These are phyloP conservation scores for Malthinus flaveolus DNA, from an alignment of 2,888 invertebrate species.

Conservation along the genomic window DNA sequence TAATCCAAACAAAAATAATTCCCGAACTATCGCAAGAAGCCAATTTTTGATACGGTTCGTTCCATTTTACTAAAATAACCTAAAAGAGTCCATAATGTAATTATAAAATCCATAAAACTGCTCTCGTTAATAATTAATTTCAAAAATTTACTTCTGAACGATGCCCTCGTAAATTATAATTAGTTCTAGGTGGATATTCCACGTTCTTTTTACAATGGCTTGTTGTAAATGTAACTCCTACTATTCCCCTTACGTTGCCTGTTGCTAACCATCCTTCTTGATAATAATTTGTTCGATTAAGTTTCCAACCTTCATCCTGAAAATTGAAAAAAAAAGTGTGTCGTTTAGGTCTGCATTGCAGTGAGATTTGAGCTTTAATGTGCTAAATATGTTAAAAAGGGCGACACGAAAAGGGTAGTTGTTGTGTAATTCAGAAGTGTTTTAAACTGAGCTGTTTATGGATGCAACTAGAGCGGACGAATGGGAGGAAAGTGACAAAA, in stretches of 20 bases:
- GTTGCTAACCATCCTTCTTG: conserved; percentile 98
- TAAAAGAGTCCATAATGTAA: conserved; percentile 48
- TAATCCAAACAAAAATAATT: conserved; percentile 99
- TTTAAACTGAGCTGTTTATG: too few species aligned
- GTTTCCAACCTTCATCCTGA: conserved; percentile 94
- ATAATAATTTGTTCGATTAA: conserved; percentile 93
- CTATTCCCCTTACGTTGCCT: conserved; percentile 91
- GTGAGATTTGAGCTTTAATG: too few species aligned
- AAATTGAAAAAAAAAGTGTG: conserved; percentile 31
- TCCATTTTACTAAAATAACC: conserved; percentile 97
- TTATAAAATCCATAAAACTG: neutral
- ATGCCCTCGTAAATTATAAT: conserved; percentile 96
- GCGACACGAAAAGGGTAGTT: too few species aligned
- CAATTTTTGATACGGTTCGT: conserved; percentile 96
- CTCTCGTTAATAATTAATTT: neutral
- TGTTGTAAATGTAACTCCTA: conserved; percentile 95
- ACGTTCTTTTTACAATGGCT: conserved; percentile 87
- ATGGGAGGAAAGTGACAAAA: too few species aligned
- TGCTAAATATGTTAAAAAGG: too few species aligned
- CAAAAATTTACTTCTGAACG: conserved; percentile 80
- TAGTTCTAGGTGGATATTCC: conserved; percentile 86
- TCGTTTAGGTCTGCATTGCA: neutral
- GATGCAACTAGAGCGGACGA: too few species aligned
- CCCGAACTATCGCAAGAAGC: conserved; percentile 98
- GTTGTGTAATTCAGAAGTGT: too few species aligned